These are phyloP conservation scores for Mylabris sibirica DNA, from an alignment of 2,888 invertebrate genomes.

Conservation along the genomic window DNA sequence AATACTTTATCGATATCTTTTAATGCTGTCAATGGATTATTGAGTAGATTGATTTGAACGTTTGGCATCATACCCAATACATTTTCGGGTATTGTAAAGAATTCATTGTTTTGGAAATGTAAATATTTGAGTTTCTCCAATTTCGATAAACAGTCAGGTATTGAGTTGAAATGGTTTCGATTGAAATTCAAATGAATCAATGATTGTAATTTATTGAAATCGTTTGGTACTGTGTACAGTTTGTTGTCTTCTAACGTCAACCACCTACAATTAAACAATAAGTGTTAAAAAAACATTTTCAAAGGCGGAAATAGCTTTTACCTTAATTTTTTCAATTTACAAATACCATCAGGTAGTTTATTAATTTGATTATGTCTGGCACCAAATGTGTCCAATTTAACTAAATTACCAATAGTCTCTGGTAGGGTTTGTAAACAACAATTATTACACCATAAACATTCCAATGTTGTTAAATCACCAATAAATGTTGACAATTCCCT, in stretches of 20 bases:
- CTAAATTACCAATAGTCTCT: constrained; percentile 68
- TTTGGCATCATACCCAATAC: constrained; percentile 48
- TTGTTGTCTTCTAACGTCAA: constrained; percentile 71
- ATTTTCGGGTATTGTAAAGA: constrained; percentile 48
- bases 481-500: constrained; percentile 65
- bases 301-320: constrained; percentile 43
- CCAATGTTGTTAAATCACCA: constrained; percentile 67
- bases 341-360: constrained; percentile 67
- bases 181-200: constrained; percentile 71
- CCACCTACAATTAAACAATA: constrained; percentile 64
- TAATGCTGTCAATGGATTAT: constrained; percentile 49
- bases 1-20: constrained; percentile 27
- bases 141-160: constrained; percentile 61
- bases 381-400: constrained; percentile 71
- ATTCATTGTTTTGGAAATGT: constrained; percentile 53
- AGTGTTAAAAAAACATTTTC: not conserved
- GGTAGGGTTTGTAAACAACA: constrained; percentile 67
- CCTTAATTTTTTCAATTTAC: constrained; percentile 66
- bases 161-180: constrained; percentile 64
- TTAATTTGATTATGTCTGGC: constrained; percentile 70
- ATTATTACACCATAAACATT: constrained; percentile 74
- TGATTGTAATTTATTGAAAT: constrained; percentile 64
- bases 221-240: constrained; percentile 64
- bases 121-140: constrained; percentile 52
- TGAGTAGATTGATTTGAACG: constrained; percentile 54